These are phyloP conservation scores for Rhingia rostrata DNA, from an alignment of 2,888 invertebrate genomes.

Conservation along the genomic window DNA sequence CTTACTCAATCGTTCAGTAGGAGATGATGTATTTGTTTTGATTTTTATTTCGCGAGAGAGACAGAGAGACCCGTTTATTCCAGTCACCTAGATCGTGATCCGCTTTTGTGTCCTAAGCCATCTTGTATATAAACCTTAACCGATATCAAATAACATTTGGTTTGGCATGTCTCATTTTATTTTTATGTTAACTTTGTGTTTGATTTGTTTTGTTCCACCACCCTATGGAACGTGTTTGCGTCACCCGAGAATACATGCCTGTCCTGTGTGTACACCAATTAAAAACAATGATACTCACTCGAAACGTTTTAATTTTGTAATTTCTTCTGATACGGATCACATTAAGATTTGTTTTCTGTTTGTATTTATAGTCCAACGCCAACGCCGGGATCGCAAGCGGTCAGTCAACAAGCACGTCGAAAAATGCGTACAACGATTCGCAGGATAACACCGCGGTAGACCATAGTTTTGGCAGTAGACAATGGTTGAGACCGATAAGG, in stretches of 20 bases:
- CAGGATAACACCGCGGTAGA: constrained; percentile 81
- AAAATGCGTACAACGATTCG: constrained; percentile 80
- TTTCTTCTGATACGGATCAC: background rate
- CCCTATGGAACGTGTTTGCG: constrained; percentile 5
- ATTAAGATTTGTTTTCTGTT: constrained; percentile 18
- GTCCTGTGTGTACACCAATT: constrained; percentile 24
- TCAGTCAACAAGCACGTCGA: constrained; percentile 78
- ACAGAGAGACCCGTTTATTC: background rate
- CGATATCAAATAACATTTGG: constrained; percentile 9
- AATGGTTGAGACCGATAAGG: constrained; percentile 72
- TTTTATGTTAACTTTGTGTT: constrained; percentile 16
- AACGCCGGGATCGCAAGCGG: constrained; percentile 77
- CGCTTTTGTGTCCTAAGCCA: constrained; percentile 45
- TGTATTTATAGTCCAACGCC: constrained; percentile 79
- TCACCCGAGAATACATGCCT: constrained; percentile 7
- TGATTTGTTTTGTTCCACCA: constrained; percentile 4
- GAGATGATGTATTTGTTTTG: constrained; percentile 32
- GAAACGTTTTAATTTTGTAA: background rate
- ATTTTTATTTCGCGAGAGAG: constrained; percentile 31
- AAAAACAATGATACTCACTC: constrained; percentile 11
- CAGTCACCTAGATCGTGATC: background rate
- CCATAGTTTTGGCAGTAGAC: constrained; percentile 71
- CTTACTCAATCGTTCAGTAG: background rate
- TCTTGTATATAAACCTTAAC: constrained; percentile 40
- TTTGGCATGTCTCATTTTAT: constrained; percentile 58